phyloP scores from a whole-genome alignment of 2,113 vertebrate species.

The Ammospiza caudacuta region DNA sequence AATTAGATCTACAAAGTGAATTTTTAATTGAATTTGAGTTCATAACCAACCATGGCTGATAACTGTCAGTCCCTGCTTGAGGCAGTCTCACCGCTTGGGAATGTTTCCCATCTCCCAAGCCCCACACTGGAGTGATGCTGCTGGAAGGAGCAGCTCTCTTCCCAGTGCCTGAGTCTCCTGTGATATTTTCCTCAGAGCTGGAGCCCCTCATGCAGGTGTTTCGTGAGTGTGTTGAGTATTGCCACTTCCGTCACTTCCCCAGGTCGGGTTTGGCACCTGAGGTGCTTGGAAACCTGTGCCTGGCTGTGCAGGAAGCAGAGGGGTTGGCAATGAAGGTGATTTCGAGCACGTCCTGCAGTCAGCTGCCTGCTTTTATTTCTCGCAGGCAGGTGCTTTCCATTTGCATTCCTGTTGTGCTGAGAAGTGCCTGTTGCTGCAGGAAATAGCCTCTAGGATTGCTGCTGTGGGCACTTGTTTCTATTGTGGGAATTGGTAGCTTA shows the following conservation, averaged over 20 bases:
- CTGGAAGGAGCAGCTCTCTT: neutral
- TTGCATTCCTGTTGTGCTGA: neutral
- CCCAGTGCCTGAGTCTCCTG: neutral
- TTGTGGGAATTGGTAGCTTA: neutral
- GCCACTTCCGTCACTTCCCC: accelerated
- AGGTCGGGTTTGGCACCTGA: neutral
- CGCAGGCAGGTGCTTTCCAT: neutral
- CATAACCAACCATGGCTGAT: neutral
- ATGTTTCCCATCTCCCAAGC: neutral
- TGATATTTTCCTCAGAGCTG: neutral
- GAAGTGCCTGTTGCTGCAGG: neutral
- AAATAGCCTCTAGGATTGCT: neutral
- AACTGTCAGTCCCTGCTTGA: neutral
- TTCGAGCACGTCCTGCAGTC: conserved; percentile 16
- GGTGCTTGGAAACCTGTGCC: neutral
- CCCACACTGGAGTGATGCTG: neutral
- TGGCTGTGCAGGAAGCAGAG: neutral
- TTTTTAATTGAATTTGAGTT: conserved; percentile 12
- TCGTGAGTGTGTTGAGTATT: neutral
- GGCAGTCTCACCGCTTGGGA: neutral
- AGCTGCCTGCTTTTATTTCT: conserved; percentile 26
- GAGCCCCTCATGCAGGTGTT: accelerated
- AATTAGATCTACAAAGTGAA: neutral
- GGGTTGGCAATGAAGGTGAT: neutral
- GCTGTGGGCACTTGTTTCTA: neutral